phyloP scores from a whole-genome alignment of 2,888 invertebrate genomes.

The Lepidocyrtinus sp. region DNA sequence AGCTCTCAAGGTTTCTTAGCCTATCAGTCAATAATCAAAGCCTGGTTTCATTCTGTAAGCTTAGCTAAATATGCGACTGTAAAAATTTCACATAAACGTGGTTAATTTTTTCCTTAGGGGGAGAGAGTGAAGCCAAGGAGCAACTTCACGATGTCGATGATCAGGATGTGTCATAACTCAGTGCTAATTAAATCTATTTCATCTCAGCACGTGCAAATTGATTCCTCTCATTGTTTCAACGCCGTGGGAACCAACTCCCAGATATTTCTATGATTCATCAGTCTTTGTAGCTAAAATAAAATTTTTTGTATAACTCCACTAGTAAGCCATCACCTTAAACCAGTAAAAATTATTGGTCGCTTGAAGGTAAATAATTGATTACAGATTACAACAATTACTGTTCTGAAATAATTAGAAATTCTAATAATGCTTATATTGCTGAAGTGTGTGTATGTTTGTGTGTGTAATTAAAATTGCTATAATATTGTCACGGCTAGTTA shows the following conservation, averaged over 20 bases:
- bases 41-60: neutral
- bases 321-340: slow-evolving; percentile 45
- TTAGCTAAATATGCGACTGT: neutral
- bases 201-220: slow-evolving; percentile 69
- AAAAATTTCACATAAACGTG: too few species aligned
- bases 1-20: neutral
- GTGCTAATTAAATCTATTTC: slow-evolving; percentile 65
- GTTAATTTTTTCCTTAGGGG: slow-evolving; percentile 74
- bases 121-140: slow-evolving; percentile 91
- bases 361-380: slow-evolving; percentile 42
- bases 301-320: slow-evolving; percentile 61
- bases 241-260: slow-evolving; percentile 50
- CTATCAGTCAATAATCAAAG: too few species aligned
- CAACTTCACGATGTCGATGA: slow-evolving; percentile 88
- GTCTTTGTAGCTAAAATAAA: slow-evolving; percentile 57
- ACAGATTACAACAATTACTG: slow-evolving; percentile 19
- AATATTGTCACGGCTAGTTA: slow-evolving; percentile 44
- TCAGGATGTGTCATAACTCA: slow-evolving; percentile 93
- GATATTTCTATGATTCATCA: slow-evolving; percentile 58
- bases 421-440: slow-evolving; percentile 51
- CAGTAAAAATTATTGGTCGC: slow-evolving; percentile 36
- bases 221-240: slow-evolving; percentile 65
- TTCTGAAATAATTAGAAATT: slow-evolving; percentile 35
- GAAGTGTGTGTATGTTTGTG: slow-evolving; percentile 52
- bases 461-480: slow-evolving; percentile 45